These are phyloP conservation scores for Meteorus colon DNA, from an alignment of 2,888 invertebrate species.

Conservation along the genomic window DNA sequence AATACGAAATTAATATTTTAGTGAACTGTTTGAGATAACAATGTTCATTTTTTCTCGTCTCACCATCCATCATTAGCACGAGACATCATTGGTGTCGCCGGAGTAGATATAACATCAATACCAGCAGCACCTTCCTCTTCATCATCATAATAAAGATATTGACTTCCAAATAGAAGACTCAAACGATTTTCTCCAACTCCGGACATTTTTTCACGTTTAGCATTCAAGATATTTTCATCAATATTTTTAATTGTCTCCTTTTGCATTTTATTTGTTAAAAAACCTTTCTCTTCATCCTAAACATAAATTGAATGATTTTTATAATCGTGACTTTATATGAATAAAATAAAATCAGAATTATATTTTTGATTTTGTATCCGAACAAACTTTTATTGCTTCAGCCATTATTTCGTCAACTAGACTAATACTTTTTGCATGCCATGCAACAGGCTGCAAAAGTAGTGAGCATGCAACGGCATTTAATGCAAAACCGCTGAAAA, in stretches of 20 bases:
- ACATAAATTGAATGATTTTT: neutral
- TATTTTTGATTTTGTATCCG: neutral
- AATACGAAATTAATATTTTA: neutral
- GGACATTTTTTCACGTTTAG: constrained; percentile 42
- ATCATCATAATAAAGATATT: constrained; percentile 80
- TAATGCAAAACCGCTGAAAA: constrained; percentile 80
- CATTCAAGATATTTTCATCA: constrained; percentile 54
- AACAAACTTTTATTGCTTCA: constrained; percentile 46
- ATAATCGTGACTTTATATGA: neutral
- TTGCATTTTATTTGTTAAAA: neutral
- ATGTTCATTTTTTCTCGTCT: constrained; percentile 3
- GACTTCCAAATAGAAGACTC: constrained; percentile 73
- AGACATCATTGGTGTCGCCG: constrained; percentile 81
- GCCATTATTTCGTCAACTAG: constrained; percentile 37
- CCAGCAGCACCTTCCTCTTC: constrained; percentile 77
- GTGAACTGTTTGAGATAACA: neutral
- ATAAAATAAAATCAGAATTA: constrained; percentile 11
- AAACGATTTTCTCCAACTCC: constrained; percentile 49
- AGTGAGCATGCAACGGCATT: constrained; percentile 81
- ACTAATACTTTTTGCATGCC: constrained; percentile 78
- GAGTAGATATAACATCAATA: constrained; percentile 79
- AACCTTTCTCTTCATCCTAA: constrained; percentile 24
- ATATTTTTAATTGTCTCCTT: constrained; percentile 40
- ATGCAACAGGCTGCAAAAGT: constrained; percentile 83
- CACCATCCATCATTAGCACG: constrained; percentile 79